Percentiles rank a stretch among this genome's conserved stretches.
phyloP scores from a whole-genome alignment of 1,140 invertebrate genomes.

The Trypoxylus dichotomus region DNA sequence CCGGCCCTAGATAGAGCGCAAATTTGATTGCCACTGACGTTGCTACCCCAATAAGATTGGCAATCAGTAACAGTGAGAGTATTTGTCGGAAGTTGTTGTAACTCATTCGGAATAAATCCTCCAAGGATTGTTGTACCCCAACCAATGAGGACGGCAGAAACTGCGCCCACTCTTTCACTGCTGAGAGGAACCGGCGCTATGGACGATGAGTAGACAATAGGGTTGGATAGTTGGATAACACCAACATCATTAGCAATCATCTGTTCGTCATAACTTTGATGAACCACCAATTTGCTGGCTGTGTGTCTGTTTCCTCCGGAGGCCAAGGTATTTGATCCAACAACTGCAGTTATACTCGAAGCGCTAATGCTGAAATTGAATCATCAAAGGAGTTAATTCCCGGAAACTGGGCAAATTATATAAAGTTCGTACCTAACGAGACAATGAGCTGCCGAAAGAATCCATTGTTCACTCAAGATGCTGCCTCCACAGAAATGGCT shows the following conservation, averaged over 20 bases:
- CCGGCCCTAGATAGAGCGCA: slow-evolving; percentile 63
- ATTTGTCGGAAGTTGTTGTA: slow-evolving; percentile 54
- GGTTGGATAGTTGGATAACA: not conserved
- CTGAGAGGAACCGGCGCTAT: not conserved
- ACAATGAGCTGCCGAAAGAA: slow-evolving; percentile 42
- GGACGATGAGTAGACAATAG: not conserved
- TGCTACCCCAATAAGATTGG: slow-evolving; percentile 32
- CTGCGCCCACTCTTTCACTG: not conserved
- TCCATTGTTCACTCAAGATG: not conserved
- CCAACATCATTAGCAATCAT: slow-evolving; percentile 21
- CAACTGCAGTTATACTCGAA: not conserved
- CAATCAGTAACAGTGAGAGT: slow-evolving; percentile 51
- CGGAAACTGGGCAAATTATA: not conserved
- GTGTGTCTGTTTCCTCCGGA: not conserved
- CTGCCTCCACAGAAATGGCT: slow-evolving; percentile 34
- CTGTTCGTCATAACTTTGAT: not conserved
- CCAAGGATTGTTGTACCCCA: slow-evolving; percentile 53
- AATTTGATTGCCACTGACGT: slow-evolving; percentile 51
- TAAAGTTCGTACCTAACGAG: slow-evolving; percentile 28
- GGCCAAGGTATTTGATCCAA: slow-evolving; percentile 20
- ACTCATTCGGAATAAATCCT: slow-evolving; percentile 47
- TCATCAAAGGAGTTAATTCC: not conserved
- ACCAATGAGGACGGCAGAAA: not conserved
- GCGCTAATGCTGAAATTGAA: not conserved
- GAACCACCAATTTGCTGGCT: not conserved